phyloP scores from a whole-genome alignment of 2,113 vertebrate species.

The Bos indicus region DNA sequence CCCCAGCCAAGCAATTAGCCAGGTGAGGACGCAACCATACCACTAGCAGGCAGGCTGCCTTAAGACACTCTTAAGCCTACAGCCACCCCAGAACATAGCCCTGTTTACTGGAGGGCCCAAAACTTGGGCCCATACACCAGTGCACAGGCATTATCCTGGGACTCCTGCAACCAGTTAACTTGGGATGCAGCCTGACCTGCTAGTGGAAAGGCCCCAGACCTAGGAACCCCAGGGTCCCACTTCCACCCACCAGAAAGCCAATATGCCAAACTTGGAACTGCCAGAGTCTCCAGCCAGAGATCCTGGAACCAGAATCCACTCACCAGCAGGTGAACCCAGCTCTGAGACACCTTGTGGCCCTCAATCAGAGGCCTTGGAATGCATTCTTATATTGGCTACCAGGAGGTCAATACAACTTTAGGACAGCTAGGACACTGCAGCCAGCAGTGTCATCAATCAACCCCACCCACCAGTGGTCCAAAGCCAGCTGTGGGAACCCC shows the following conservation, averaged over 20 bases:
- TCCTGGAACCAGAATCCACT: background rate
- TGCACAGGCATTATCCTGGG: background rate
- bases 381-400: background rate
- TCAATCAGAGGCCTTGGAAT: background rate
- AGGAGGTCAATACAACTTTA: background rate
- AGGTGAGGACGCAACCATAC: background rate
- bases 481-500: background rate
- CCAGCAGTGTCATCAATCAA: background rate
- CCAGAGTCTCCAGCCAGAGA: background rate
- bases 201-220: background rate
- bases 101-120: background rate
- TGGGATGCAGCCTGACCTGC: background rate
- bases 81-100: background rate
- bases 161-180: background rate
- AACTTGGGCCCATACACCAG: background rate
- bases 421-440: background rate
- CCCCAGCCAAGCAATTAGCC: background rate
- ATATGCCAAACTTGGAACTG: background rate
- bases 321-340: background rate
- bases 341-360: background rate
- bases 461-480: background rate
- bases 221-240: background rate
- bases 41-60: background rate
- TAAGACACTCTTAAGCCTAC: background rate
- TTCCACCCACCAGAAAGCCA: background rate